phyloP scores from a whole-genome alignment of 1,140 invertebrate species.

The Trialeurodes vaporariorum region DNA sequence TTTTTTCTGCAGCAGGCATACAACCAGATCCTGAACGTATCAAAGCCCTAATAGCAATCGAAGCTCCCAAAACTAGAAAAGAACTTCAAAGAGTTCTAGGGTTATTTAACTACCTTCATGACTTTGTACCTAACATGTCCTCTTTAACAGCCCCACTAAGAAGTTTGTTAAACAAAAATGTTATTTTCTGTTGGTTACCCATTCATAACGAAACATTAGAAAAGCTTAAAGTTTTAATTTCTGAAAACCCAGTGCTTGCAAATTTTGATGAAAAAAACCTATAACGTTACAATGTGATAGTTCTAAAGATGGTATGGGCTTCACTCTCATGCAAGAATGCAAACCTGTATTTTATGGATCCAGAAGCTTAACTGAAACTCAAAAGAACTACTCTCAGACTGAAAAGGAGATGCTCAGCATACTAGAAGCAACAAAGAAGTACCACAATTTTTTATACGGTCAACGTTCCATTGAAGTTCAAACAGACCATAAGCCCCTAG shows the following conservation, averaged over 20 bases:
- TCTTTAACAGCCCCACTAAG: constrained; percentile 16
- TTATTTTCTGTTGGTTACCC: constrained; percentile 24
- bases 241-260: background rate
- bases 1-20: constrained; percentile 16
- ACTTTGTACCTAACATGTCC: constrained; percentile 15
- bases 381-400: constrained; percentile 21
- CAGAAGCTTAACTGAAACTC: constrained; percentile 28
- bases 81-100: constrained; percentile 18
- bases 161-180: constrained; percentile 13
- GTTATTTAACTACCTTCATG: constrained; percentile 14
- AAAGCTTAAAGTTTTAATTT: constrained; percentile 10
- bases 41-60: constrained; percentile 14
- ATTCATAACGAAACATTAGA: constrained; percentile 1
- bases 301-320: constrained; percentile 30
- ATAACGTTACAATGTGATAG: constrained; percentile 30
- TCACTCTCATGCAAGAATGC: constrained; percentile 29
- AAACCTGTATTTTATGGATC: constrained; percentile 30
- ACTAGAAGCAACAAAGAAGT: constrained; percentile 24
- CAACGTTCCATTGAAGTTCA: constrained; percentile 21
- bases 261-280: constrained; percentile 25
- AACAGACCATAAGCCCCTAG: constrained; percentile 35
- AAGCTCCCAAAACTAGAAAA: constrained; percentile 15
- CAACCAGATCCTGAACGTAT: constrained; percentile 10
- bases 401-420: constrained; percentile 26
- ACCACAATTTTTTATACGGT: constrained; percentile 25